These are phyloP conservation scores for Melozone crissalis DNA, from an alignment of 2,113 vertebrate species.

Conservation along the genomic window DNA sequence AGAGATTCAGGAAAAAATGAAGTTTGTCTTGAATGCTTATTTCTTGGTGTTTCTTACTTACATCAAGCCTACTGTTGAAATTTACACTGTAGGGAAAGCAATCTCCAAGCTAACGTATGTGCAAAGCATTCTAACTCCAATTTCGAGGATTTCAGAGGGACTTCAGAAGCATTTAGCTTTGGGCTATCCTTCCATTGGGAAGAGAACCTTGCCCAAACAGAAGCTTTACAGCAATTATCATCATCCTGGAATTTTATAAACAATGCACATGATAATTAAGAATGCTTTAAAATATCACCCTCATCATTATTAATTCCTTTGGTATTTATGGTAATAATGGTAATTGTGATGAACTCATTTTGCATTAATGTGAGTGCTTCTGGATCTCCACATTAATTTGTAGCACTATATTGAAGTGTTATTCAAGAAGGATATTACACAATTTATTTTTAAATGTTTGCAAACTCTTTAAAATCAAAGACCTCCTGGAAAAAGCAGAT, in stretches of 20 bases:
- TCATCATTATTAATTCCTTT: conserved; percentile 53
- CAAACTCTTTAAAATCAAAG: background rate
- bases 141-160: background rate
- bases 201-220: background rate
- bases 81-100: background rate
- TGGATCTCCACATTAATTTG: background rate
- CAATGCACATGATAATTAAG: conserved; percentile 20
- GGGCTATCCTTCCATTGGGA: background rate
- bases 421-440: background rate
- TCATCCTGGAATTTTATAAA: conserved; percentile 25
- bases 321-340: conserved; percentile 53
- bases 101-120: background rate
- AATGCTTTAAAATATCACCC: background rate
- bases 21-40: background rate
- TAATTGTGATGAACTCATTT: conserved; percentile 52
- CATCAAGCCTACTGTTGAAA: background rate
- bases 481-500: background rate
- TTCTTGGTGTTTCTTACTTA: background rate
- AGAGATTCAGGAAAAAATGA: background rate
- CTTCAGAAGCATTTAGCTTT: background rate
- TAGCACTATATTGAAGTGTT: background rate
- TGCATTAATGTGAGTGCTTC: background rate
- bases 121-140: background rate
- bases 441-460: background rate
- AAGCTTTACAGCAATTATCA: background rate